A percentile compares a stretch with the other conserved stretches of the same genome.
These are phyloP conservation scores for Channa argus DNA, from an alignment of 2,113 vertebrate species.

Conservation along the genomic window DNA sequence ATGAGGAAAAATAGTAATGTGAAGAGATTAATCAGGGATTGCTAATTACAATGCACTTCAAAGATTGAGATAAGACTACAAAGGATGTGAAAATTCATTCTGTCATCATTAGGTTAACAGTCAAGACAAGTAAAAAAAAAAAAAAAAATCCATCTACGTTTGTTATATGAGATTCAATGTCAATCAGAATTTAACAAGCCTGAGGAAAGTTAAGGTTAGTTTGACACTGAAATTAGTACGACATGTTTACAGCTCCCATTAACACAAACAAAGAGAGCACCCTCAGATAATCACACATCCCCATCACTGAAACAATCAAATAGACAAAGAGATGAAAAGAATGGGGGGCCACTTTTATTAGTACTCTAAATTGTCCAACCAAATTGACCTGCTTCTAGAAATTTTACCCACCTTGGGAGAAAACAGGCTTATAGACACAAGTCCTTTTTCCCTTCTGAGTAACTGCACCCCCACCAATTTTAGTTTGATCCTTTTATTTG, in stretches of 20 bases:
- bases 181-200: neutral
- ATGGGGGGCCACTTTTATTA: conserved; percentile 18
- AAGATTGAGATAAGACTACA: conserved; percentile 54
- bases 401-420: conserved; percentile 16
- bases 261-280: conserved; percentile 7
- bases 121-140: conserved; percentile 30
- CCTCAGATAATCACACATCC: neutral
- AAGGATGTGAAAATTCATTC: conserved; percentile 38
- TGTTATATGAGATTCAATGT: conserved; percentile 6
- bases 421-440: conserved; percentile 31
- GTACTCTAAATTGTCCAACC: neutral
- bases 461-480: conserved; percentile 39
- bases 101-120: conserved; percentile 33
- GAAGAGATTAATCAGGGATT: conserved; percentile 37
- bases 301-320: conserved; percentile 34
- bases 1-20: conserved; percentile 32
- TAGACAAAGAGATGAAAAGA: conserved; percentile 19
- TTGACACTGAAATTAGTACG: conserved; percentile 9
- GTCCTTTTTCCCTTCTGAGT: conserved; percentile 18
- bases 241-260: conserved; percentile 14
- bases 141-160: too few species aligned
- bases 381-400: conserved; percentile 3
- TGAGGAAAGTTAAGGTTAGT: conserved; percentile 15
- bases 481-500: conserved; percentile 73
- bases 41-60: conserved; percentile 59